Evolutionary conservation across 1,140 invertebrate species (phyloP), one percentile per base, ranked within the genome.

Genomic region (Brachionus rotundiformis): DNA sequence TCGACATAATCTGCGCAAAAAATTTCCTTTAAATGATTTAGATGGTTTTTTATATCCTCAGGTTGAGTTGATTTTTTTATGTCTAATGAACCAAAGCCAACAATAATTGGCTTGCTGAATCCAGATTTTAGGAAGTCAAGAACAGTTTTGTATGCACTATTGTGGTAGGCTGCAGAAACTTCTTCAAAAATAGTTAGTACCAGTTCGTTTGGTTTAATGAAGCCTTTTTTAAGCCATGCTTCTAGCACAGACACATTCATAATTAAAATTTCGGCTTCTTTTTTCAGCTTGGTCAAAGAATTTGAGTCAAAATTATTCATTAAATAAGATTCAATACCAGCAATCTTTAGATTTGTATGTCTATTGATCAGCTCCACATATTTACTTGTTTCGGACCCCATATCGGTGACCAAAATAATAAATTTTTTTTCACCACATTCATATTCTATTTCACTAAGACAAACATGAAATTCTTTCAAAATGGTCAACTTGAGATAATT

Each of bases 281-380:
- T 59, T 79, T 63, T 79, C 7, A 79, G 23, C 31, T 63, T 23
- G 16, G 19, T 23, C 16, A 77, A 11, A n/a, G 44, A 49, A 6
- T 23, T 33, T 8, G 16, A 6, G 33, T 79, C 76, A 8, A 59
- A 36, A 59, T 39, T 63, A 19, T 59, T 54, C 29, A 79, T 79
- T 16, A 79, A 31, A 33, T 79, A 16, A 6, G 76, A 79, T 4
- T 79, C 76, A 13, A 79, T 79, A 23, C 76, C 76, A 13, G 76
- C 76, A 25, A 79, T 41, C 31, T 79, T 79, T 23, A 59, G 4
- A 31, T 8, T 29, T 0, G 76, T 79, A 11, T 79, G 76, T 10
- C 76, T 19, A 33, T 23, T 39, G 16, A 79, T 59, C 11, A 79
- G 11, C 36, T 79, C 76, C 47, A 79, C 76, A 11, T 79, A 79